Base-by-base conservation (phyloP, 2,113 vertebrate genomes). In the Cololabis saira region DNA sequence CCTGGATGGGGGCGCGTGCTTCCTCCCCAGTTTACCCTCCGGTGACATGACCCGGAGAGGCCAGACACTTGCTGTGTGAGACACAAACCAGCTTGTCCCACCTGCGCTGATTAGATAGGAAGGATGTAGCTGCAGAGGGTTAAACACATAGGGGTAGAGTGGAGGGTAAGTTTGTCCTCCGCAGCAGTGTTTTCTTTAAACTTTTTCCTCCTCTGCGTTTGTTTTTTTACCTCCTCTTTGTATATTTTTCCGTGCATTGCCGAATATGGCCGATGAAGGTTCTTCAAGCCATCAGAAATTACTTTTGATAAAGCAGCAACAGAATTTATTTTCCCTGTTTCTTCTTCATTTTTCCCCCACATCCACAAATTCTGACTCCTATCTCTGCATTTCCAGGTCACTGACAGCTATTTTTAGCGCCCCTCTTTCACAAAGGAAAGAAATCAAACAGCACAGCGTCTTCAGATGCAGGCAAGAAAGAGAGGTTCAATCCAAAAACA, bases 31-130 rank as follows among this genome's bases (percentile, higher is more conserved):
- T 83, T 89, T 76, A 79, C 81, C 76, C 84, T 83, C 76, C 84
- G 68, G 67, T 81, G 88, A 84, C 87, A 73, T 61, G 80, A 82
- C 76, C 84, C 73, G 42, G 62, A 66, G 67, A 84, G 82, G 61
- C 72, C 51, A 22, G 82, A 55, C 81, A 82, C 82, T 89, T 80
- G 84, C 69, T 66, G 79, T 56, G 76, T 82, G 83, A 86, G 83
- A 84, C 75, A 84, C 75, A 78, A 73, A 81, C 51, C 80, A 76
- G 83, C 72, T 19, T 67, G 82, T 76, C 74, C 82, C 86, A 89
- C 87, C 88, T 91, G 87, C 6, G 24, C 78, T 84, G 86, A 91
- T 89, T 87, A 90, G 91, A 90, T 88, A 88, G 72, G 56, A 67
- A 75, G 63, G 50, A 57, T 58, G 70, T 56, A 61, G 58, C 65